Conservation (phyloP, 2,888 invertebrate species). For the Mesoligia furuncula region DNA sequence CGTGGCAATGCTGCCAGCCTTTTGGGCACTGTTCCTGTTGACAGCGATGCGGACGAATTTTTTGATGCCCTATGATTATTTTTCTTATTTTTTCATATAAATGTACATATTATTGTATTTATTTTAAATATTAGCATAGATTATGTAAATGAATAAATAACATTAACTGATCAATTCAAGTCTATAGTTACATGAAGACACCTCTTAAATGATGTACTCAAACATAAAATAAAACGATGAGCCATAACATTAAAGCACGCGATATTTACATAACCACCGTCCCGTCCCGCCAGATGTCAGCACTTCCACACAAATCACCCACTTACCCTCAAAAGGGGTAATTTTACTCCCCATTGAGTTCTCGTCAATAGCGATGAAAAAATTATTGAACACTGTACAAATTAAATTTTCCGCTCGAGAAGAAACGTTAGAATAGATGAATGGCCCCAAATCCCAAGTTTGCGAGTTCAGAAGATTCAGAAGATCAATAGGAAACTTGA, state of each 20-base stretch:
- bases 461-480: conserved; percentile 29
- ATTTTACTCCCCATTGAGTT: conserved; percentile 67
- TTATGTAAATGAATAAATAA: no score
- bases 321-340: conserved; percentile 65
- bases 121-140: no score
- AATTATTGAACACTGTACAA: conserved; percentile 69
- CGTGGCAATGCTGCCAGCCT: no score
- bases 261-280: conserved; percentile 29
- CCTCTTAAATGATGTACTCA: neutral
- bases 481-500: conserved; percentile 42
- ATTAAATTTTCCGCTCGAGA: conserved; percentile 55
- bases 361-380: conserved; percentile 63
- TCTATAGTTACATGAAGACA: neutral
- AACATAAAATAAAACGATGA: neutral
- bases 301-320: conserved; percentile 55
- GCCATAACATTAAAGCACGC: neutral
- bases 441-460: conserved; percentile 30
- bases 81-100: no score
- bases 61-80: no score
- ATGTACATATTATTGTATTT: no score
- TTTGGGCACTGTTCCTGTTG: no score
- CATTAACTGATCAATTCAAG: neutral
- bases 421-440: conserved; percentile 28
- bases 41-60: no score
- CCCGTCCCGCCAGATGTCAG: conserved; percentile 32